Conservation (phyloP, 2,797 vertebrate genomes). For the Hoplostethus mediterraneus region DNA sequence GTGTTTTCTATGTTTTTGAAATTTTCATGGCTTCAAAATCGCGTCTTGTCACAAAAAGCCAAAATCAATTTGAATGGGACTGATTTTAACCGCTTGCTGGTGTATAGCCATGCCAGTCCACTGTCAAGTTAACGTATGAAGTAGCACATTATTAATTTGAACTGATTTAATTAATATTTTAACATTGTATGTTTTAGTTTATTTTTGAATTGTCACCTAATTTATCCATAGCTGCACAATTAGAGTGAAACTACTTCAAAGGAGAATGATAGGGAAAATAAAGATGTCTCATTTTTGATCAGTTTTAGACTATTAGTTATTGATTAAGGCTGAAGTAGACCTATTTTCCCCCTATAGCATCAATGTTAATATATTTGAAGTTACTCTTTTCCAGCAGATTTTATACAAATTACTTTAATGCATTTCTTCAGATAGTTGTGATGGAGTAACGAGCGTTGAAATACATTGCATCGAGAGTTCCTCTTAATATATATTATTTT, state of each 20-base stretch:
- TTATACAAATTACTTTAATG: slow-evolving; percentile 58
- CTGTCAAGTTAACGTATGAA: slow-evolving; percentile 64
- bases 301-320: slow-evolving; percentile 65
- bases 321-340: slow-evolving; percentile 61
- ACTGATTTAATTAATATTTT: slow-evolving; percentile 74
- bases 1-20: slow-evolving; percentile 40
- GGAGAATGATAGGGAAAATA: slow-evolving; percentile 66
- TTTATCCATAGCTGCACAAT: slow-evolving; percentile 81
- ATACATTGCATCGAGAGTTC: slow-evolving; percentile 56
- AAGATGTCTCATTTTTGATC: slow-evolving; percentile 56
- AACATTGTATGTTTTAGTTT: slow-evolving; percentile 59
- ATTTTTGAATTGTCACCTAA: slow-evolving; percentile 71
- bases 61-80: slow-evolving; percentile 64
- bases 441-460: slow-evolving; percentile 45
- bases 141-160: slow-evolving; percentile 75
- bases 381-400: slow-evolving; percentile 53
- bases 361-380: slow-evolving; percentile 63
- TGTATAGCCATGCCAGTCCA: slow-evolving; percentile 48
- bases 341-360: slow-evolving; percentile 29
- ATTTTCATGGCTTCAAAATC: slow-evolving; percentile 58
- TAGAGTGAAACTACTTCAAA: slow-evolving; percentile 74
- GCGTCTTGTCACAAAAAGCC: slow-evolving; percentile 60
- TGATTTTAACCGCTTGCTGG: slow-evolving; percentile 49
- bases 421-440: slow-evolving; percentile 48
- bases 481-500: slow-evolving; percentile 61